phyloP scores from a whole-genome alignment of 1,140 invertebrate species.

The Lepidurus arcticus region DNA sequence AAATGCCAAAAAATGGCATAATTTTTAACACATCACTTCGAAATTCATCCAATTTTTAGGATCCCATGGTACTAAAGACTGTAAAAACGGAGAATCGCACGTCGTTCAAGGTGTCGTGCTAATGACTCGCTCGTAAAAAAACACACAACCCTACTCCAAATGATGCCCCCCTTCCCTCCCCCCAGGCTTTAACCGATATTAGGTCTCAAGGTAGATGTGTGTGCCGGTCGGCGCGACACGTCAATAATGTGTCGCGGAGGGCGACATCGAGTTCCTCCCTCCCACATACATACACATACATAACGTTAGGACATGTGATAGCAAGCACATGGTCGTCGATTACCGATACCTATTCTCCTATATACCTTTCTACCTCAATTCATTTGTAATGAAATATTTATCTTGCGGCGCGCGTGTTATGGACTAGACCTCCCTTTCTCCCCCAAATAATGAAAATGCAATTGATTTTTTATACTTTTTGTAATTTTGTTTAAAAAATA shows the following conservation, averaged over 20 bases:
- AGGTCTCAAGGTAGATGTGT: neutral
- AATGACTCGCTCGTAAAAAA: conserved; percentile 10
- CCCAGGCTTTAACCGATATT: neutral
- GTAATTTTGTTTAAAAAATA: too few species aligned
- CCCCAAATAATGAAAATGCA: too few species aligned
- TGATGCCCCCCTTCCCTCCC: neutral
- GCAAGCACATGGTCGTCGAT: conserved; percentile 9
- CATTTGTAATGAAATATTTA: too few species aligned
- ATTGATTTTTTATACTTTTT: too few species aligned
- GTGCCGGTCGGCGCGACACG: neutral
- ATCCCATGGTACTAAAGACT: neutral
- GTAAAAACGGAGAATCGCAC: neutral
- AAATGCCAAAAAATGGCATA: too few species aligned
- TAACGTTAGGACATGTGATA: neutral
- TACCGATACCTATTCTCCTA: neutral
- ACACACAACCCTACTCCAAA: neutral
- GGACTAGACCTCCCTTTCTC: neutral
- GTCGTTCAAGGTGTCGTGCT: conserved; percentile 20
- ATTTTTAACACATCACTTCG: too few species aligned
- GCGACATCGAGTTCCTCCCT: neutral
- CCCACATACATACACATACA: neutral
- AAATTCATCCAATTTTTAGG: neutral
- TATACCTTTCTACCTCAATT: too few species aligned
- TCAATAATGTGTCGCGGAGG: conserved; percentile 9
- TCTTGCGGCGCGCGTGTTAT: neutral